Evolutionary conservation across 2,113 vertebrate genomes (phyloP).

Genomic region (Pagrus major): DNA sequence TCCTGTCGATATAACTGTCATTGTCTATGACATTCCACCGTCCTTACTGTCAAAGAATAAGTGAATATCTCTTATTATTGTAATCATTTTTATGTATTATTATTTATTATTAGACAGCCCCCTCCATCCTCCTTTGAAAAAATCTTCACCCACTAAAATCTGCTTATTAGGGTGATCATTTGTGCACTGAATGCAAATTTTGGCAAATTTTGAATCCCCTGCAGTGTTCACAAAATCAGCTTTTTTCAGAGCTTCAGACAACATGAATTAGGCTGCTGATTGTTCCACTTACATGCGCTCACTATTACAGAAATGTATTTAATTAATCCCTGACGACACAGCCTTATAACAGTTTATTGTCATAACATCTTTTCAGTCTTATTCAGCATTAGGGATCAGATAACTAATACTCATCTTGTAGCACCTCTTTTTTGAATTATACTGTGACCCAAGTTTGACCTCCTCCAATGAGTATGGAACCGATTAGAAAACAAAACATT

Average conservation of each 20-base stretch:
- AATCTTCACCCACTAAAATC: background rate
- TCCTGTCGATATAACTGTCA: background rate
- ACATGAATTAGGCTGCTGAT: background rate
- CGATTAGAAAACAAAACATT: background rate
- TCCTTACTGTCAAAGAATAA: conserved; percentile 7
- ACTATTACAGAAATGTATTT: background rate
- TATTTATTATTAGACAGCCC: background rate
- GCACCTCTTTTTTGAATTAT: background rate
- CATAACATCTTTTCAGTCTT: background rate
- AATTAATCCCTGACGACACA: background rate
- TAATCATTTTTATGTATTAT: too few species aligned
- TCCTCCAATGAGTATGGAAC: background rate
- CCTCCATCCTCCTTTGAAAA: background rate
- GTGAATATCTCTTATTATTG: background rate
- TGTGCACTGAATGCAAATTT: background rate
- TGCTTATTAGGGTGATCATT: background rate
- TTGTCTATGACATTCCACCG: background rate
- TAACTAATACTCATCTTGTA: background rate
- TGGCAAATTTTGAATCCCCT: background rate
- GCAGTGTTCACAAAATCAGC: background rate
- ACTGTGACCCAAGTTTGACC: background rate
- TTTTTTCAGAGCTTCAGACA: background rate
- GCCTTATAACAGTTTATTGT: background rate
- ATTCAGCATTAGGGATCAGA: too few species aligned
- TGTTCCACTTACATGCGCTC: background rate